phyloP scores from a whole-genome alignment of 2,113 vertebrate genomes.

The Lampris megalopsis region DNA sequence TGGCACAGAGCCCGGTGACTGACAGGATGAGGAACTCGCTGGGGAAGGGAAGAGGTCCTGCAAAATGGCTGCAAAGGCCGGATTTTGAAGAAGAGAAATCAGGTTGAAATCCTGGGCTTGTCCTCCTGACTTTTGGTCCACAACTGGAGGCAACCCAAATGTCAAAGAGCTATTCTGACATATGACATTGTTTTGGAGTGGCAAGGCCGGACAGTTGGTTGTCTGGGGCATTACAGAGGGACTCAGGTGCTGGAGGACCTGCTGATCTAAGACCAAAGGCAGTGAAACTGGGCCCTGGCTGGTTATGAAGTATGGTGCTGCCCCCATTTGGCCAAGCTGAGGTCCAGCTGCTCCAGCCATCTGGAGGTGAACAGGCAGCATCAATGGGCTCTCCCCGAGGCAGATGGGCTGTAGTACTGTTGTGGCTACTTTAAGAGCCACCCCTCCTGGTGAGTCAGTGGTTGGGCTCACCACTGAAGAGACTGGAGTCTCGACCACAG shows the following conservation, averaged over 20 bases:
- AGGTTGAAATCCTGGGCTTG: constrained; percentile 86
- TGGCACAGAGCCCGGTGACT: constrained; percentile 75
- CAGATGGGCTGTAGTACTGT: constrained; percentile 95
- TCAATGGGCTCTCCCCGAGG: constrained; percentile 92
- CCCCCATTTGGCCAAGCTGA: constrained; percentile 84
- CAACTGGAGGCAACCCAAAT: constrained; percentile 74
- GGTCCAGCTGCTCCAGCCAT: constrained; percentile 87
- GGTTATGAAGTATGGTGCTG: constrained; percentile 91
- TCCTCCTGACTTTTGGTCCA: constrained; percentile 87
- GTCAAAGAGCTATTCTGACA: constrained; percentile 82
- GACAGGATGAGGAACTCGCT: constrained; percentile 82
- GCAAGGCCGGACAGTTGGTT: constrained; percentile 77
- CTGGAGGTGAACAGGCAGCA: constrained; percentile 95
- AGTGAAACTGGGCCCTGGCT: constrained; percentile 91
- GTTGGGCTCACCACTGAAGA: constrained; percentile 85
- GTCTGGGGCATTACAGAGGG: constrained; percentile 88
- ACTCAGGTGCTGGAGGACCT: constrained; percentile 94
- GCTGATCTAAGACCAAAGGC: constrained; percentile 94
- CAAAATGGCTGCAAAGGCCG: constrained; percentile 90
- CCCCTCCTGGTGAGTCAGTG: constrained; percentile 85
- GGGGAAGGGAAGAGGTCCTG: constrained; percentile 94
- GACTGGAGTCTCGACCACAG: constrained; percentile 82
- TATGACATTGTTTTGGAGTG: constrained; percentile 87
- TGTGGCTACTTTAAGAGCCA: constrained; percentile 92
- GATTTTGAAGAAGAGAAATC: constrained; percentile 89